Evolutionary conservation across 2,113 vertebrate genomes (phyloP), one percentile per base, ranked within the genome.

Genomic region (Acanthochromis polyacanthus): DNA sequence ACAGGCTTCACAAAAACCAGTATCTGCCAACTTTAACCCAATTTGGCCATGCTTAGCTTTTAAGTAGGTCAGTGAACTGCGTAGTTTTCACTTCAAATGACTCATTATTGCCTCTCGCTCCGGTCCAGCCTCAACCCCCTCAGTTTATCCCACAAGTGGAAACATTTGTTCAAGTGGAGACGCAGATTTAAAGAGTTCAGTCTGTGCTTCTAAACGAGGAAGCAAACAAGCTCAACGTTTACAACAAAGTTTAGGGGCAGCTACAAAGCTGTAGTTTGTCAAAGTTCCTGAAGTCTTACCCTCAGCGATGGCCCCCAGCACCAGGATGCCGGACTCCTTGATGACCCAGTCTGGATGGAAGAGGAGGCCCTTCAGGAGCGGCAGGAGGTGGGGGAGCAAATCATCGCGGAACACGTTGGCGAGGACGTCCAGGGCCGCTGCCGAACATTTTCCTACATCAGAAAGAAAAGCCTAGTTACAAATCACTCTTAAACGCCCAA

Each of bases 331-430:
- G 0, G 97, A 98, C 89, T 99, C 98, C 87, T 99, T 99, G 83
- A 97, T 92, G 64, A 99, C 98, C 97, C 98, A 99, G 89, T 99
- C 97, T 0, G 96, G 96, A 88, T 98, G 96, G 90, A 99, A 99
- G 8, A 99, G 96, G 10, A 99, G 94, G 25, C 95, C 97, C 86
- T 98, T 99, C n/a, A 99, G 95, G 51, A 99, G 94, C 0, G 96
- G 97, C 5, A 99, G 95, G 3, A 98, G 94, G 77, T 99, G 97
- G 0, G 97, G 97, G 25, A 99, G 94, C 57, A 99, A 94, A 0
- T 99, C 98, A 1, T 99, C 97, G 2, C 97, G 96, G 77, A 99
- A 99, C 15, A 98, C 97, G 0, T 98, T 99, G 40, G 98, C 97
- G 53, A 99, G 91, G 7, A 99, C 97, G 0, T 99, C 98, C 62